These are phyloP conservation scores for Nemotelus nigrinus DNA, from an alignment of 2,888 invertebrate genomes.

Conservation along the genomic window DNA sequence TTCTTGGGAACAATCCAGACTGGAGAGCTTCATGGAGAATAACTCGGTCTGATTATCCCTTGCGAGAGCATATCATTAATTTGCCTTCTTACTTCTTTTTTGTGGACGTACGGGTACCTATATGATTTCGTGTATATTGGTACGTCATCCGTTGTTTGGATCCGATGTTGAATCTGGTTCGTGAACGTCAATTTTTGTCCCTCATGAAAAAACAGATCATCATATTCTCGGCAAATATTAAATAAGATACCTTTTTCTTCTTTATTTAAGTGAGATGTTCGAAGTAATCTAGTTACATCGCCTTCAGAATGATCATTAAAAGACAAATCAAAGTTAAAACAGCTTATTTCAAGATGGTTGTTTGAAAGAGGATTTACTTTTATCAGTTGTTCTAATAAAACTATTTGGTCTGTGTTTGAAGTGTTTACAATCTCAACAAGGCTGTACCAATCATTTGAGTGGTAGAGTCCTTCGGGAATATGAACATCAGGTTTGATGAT, in stretches of 20 bases:
- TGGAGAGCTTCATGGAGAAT: slow-evolving; percentile 53
- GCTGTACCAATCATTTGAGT: slow-evolving; percentile 49
- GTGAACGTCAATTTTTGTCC: slow-evolving; percentile 47
- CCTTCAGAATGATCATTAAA: not conserved
- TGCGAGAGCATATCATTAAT: slow-evolving; percentile 50
- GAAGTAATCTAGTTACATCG: not conserved
- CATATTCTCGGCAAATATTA: not conserved
- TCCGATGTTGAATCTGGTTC: slow-evolving; percentile 51
- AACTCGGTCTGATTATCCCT: slow-evolving; percentile 50
- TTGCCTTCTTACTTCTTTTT: slow-evolving; percentile 29
- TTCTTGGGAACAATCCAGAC: slow-evolving; percentile 43
- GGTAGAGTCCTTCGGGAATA: slow-evolving; percentile 46
- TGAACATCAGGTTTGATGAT: not conserved
- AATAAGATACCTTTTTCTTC: slow-evolving; percentile 1
- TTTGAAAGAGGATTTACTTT: not conserved
- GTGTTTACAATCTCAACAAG: not conserved
- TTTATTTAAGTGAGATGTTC: slow-evolving; percentile 9
- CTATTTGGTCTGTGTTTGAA: not conserved
- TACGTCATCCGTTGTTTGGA: slow-evolving; percentile 43
- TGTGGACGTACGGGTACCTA: slow-evolving; percentile 40
- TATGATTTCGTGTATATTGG: slow-evolving; percentile 31
- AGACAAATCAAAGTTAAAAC: not conserved
- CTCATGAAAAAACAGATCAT: not conserved
- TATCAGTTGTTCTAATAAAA: not conserved
- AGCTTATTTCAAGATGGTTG: not conserved